phyloP scores from a whole-genome alignment of 2,797 vertebrate genomes.

The Ciconia nigra region DNA sequence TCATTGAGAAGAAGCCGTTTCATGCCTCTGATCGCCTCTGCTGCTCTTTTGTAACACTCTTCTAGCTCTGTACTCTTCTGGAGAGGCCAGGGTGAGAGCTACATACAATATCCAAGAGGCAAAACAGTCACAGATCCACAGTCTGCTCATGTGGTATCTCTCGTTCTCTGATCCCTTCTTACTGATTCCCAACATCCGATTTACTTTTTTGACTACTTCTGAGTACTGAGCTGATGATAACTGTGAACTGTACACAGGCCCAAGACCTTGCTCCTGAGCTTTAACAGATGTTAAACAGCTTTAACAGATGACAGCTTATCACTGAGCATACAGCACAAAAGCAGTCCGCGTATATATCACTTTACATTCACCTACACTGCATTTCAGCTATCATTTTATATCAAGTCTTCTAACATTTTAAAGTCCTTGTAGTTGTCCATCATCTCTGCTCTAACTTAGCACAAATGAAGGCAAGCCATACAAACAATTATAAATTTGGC shows the following conservation, averaged over 20 bases:
- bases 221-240: background rate
- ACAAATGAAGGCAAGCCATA: background rate
- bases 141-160: background rate
- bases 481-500: background rate
- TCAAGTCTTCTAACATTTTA: background rate
- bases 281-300: background rate
- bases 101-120: background rate
- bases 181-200: background rate
- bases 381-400: background rate
- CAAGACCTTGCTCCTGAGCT: background rate
- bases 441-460: background rate
- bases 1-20: background rate
- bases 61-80: background rate
- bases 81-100: background rate
- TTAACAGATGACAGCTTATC: background rate
- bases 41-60: background rate
- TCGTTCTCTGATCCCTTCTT: background rate
- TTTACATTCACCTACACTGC: background rate
- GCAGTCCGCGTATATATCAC: rapidly evolving
- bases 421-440: background rate
- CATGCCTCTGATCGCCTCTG: background rate
- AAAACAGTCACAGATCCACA: background rate
- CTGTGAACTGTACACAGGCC: background rate
- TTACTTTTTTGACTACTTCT: background rate
- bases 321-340: background rate